Percentiles rank a stretch among this genome's conserved stretches.
Conservation (phyloP, 92 coral and sea anemone species). For the Parazoanthus darwini region DNA sequence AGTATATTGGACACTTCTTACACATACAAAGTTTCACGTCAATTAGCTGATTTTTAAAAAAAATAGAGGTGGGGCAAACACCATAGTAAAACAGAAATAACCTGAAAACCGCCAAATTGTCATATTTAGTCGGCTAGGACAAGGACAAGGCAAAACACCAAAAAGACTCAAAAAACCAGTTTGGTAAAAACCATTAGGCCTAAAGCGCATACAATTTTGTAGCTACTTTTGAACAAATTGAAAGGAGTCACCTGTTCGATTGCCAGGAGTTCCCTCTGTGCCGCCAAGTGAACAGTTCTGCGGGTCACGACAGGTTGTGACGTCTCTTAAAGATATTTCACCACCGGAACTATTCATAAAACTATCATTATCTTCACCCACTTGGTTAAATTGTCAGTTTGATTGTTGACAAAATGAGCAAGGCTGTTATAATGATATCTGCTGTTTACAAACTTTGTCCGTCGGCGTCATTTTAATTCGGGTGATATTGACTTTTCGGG, state of each 20-base stretch:
- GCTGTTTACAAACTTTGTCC: not conserved
- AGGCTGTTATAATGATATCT: slow-evolving; percentile 4
- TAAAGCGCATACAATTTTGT: not conserved
- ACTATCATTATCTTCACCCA: not conserved
- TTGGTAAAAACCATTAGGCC: too few species aligned
- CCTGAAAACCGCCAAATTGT: too few species aligned
- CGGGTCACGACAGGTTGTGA: slow-evolving; percentile 4
- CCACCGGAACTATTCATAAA: not conserved
- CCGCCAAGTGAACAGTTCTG: not conserved
- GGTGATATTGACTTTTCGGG: not conserved
- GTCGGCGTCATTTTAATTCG: not conserved
- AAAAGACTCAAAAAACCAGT: too few species aligned
- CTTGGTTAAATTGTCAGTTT: not conserved
- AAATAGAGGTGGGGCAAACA: too few species aligned
- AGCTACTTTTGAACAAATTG: not conserved
- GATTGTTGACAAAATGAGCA: not conserved
- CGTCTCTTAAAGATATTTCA: not conserved
- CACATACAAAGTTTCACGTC: too few species aligned
- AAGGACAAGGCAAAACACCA: too few species aligned
- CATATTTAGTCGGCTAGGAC: not conserved
- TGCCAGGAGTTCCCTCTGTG: not conserved
- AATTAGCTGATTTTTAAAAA: too few species aligned
- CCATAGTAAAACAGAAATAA: not conserved
- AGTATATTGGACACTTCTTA: too few species aligned
- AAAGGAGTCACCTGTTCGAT: not conserved